These are phyloP conservation scores for Gymnopithys bicolor DNA, from an alignment of 2,797 vertebrate genomes.

Conservation along the genomic window DNA sequence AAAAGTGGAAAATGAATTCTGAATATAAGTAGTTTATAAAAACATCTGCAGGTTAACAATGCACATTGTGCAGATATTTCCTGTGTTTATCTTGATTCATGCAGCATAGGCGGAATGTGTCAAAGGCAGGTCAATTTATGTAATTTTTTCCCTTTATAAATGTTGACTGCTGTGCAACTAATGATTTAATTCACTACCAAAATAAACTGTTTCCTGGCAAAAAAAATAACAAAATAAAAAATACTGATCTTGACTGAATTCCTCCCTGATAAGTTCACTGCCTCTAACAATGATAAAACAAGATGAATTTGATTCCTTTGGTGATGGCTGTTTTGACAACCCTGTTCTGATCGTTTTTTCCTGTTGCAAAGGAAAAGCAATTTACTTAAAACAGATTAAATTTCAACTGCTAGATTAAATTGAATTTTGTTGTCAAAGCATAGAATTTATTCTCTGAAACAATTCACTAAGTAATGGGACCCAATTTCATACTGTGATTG, in stretches of 20 bases:
- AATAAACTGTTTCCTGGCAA: slow-evolving; percentile 21
- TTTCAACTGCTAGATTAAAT: slow-evolving; percentile 21
- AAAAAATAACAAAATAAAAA: neutral
- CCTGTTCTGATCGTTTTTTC: neutral
- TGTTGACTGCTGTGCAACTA: slow-evolving; percentile 11
- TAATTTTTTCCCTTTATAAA: slow-evolving; percentile 33
- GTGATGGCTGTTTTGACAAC: slow-evolving; percentile 1
- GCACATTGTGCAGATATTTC: slow-evolving; percentile 63
- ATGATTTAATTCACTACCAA: slow-evolving; percentile 36
- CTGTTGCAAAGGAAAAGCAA: neutral
- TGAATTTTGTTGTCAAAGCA: neutral
- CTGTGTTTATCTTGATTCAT: slow-evolving; percentile 39
- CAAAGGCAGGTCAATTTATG: slow-evolving; percentile 32
- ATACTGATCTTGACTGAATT: neutral
- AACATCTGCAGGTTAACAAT: slow-evolving; percentile 50
- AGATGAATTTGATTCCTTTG: slow-evolving; percentile 1
- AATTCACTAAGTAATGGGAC: neutral
- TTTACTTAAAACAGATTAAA: slow-evolving; percentile 31
- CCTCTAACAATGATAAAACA: neutral
- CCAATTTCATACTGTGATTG: neutral
- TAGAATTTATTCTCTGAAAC: neutral
- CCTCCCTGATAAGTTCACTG: neutral
- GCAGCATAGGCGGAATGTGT: slow-evolving; percentile 9
- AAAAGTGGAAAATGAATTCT: slow-evolving; percentile 38
- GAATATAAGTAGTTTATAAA: slow-evolving; percentile 34